Percentiles rank a stretch among this genome's conserved stretches.
These are phyloP conservation scores for Mohoua ochrocephala DNA, from an alignment of 2,113 vertebrate genomes.

Conservation along the genomic window DNA sequence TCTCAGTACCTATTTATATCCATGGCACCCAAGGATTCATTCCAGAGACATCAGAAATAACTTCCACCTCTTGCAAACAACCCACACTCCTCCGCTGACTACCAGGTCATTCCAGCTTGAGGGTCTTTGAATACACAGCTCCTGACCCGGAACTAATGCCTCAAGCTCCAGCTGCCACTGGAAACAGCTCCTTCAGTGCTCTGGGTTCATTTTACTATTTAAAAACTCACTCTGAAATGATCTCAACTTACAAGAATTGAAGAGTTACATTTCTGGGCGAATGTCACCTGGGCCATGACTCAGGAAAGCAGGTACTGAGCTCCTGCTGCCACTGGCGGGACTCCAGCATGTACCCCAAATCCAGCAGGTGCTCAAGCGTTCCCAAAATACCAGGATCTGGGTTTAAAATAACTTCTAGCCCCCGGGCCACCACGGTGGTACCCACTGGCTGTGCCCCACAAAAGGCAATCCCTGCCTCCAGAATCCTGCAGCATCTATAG, in stretches of 20 bases:
- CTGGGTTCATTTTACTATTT: background rate
- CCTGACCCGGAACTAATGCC: background rate
- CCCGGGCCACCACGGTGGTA: background rate
- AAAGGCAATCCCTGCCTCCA: background rate
- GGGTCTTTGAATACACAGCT: background rate
- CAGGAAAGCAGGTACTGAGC: background rate
- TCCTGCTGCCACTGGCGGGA: background rate
- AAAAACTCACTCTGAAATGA: background rate
- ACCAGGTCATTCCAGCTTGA: background rate
- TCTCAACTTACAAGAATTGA: background rate
- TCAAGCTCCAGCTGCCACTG: background rate
- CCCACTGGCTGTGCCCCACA: no score
- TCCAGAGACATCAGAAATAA: background rate
- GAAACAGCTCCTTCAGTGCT: background rate
- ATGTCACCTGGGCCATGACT: background rate
- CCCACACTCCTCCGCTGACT: background rate
- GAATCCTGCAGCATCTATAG: background rate
- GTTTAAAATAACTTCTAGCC: background rate
- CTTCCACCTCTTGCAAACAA: background rate
- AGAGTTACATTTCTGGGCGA: background rate
- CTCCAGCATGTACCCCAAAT: background rate
- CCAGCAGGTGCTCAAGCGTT: background rate
- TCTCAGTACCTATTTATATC: background rate
- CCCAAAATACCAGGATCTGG: background rate
- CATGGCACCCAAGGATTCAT: background rate